Evolutionary conservation across 2,888 invertebrate species (phyloP), one percentile per base, ranked within the genome.

Genomic region (Parapristionchus giblindavisi): DNA sequence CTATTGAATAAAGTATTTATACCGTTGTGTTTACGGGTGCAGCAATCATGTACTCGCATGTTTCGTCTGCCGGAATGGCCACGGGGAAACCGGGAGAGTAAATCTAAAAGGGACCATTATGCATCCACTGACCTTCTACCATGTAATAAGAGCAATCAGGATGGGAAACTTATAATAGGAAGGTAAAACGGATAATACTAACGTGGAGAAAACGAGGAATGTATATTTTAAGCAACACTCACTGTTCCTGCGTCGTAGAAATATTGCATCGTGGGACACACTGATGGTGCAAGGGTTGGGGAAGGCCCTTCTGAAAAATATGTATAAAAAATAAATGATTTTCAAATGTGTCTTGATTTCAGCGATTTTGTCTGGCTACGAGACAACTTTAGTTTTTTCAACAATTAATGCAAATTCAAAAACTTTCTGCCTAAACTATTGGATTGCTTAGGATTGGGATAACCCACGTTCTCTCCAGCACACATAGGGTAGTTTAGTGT

Each of bases 51-150:
- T 71, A 71, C 40, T 71, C 71, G 58, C 71, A 71, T 17, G 40
- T 21, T 32, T 40, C 11, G 43, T 58, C 58, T 4, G 56, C 2
- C 5, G 56, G 56, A 17, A 71, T 32, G 17, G 71, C 34, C 3
- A 56, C 40, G n/a, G 71, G 71, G 71, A 58, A 71, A 11, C 71
- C 71, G 58, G 71, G 71, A 0, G 71, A 71, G 32, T 71, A 71
- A n/a, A 71, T 40, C 71, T 71, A 48, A 32, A 56, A 52, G 6
- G 0, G 29, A 34, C 21, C 14, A 27, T 38, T 61, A n/a, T 6
- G 2, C 6, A 61, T 3, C 5, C 36, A 21, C 11, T 21, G n/a
- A 5, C n/a, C 6, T n/a, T 14, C n/a, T 17, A 14, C 5, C n/a
- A 14, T 54, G 14, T 54, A 6, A 14, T 54, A 54, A 54, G n/a